Base-by-base conservation (phyloP, 1,140 invertebrate species). In the Philaenus spumarius region DNA sequence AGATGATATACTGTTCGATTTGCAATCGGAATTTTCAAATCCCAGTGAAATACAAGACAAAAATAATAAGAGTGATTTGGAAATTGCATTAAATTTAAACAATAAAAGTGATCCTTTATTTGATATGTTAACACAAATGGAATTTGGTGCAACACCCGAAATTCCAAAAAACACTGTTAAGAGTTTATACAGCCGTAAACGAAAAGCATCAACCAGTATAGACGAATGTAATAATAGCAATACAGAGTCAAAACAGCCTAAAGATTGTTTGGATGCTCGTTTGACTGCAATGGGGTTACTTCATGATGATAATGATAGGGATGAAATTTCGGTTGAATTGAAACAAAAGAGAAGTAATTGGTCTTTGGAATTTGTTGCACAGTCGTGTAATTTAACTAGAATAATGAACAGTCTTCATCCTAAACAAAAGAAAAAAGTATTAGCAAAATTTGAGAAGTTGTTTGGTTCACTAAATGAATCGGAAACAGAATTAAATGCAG, bases 301-400 rank as follows among this genome's bases (percentile, higher is more conserved):
- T 9, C 9, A 20, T 12, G 43, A 46, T 17, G 6, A 7, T 4
- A 23, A 46, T 6, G 43, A 46, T 19, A 19, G 14, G 5, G 19
- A 19, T 42, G 17, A 17, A 19, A 11, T 15, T 12, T 12, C 11
- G 12, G 17, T 12, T 9, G 17, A 20, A 7, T 9, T 9, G n/a
- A 46, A 46, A 23, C 23, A 12, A 46, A 15, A 23, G 19, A 15
- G 4, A 3, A 46, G 47, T 14, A 51, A 51, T 30, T 51, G 47
- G 47, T 24, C 30, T 51, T 23, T 26, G 23, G 47, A 51, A 23
- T 23, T 30, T n/a, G 30, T 23, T 5, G 47, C 47, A 2, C 47
- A 51, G 47, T 51, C 47, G 11, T 51, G 47, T 51, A 51, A 51
- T 19, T 26, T 51, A 11, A 26, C 47, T 9, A 26, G 23, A n/a